These are phyloP conservation scores for Meloidogyne hapla DNA, from an alignment of 1,140 invertebrate genomes.

Conservation along the genomic window DNA sequence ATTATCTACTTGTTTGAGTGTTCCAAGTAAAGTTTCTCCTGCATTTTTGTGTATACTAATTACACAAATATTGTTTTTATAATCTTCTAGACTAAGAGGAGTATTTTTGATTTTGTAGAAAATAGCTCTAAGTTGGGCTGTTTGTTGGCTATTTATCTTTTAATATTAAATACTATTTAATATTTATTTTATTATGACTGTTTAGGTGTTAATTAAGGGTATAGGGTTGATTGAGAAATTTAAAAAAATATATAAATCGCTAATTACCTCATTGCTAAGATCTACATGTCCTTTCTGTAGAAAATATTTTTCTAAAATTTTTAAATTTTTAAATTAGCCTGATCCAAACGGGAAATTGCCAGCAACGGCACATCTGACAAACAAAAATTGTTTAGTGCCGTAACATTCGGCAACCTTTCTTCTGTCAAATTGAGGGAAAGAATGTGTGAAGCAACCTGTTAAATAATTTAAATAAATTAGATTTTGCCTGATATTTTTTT, in stretches of 20 bases:
- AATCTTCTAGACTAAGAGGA: conserved; percentile 54
- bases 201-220: too few relatives aligned
- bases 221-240: too few relatives aligned
- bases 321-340: conserved; percentile 38
- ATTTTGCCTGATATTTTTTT: too few relatives aligned
- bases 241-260: too few relatives aligned
- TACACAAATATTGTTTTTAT: conserved; percentile 56
- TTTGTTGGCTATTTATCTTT: conserved; percentile 14
- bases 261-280: conserved; percentile 52
- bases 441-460: conserved; percentile 58
- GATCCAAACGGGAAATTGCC: conserved; percentile 56
- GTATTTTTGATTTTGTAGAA: conserved; percentile 55
- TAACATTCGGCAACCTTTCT: conserved; percentile 57
- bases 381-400: conserved; percentile 52
- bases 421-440: conserved; percentile 58
- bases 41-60: conserved; percentile 58
- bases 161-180: too few relatives aligned
- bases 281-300: conserved; percentile 58
- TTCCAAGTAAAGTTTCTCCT: conserved; percentile 51
- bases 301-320: conserved; percentile 9
- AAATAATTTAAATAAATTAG: too few relatives aligned
- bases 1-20: conserved; percentile 50
- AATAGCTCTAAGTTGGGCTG: conserved; percentile 52
- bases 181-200: too few relatives aligned
- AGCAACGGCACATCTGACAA: conserved; percentile 49